Percentiles rank a stretch among this genome's conserved stretches.
phyloP scores from a whole-genome alignment of 2,113 vertebrate species.

The Leptosomus discolor region DNA sequence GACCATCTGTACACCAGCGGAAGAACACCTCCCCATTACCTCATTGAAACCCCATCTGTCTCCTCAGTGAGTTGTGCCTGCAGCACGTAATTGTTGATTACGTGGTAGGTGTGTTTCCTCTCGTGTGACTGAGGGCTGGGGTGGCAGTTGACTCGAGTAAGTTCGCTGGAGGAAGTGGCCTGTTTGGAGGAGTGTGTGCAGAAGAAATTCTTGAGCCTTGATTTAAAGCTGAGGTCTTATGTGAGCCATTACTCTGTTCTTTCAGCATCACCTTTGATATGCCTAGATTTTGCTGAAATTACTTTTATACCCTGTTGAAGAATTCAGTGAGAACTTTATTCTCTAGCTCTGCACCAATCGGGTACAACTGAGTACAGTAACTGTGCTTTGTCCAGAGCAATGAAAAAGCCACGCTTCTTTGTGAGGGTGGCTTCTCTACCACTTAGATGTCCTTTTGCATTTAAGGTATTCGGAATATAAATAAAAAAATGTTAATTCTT shows the following conservation, averaged over 20 bases:
- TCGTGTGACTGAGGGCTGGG: fast-evolving
- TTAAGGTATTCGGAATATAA: background rate
- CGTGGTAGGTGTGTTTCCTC: background rate
- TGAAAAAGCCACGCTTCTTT: background rate
- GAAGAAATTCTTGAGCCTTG: background rate
- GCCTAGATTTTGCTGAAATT: background rate
- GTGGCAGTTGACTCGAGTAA: background rate
- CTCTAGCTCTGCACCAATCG: background rate
- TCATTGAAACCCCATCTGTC: background rate
- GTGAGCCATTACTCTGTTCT: background rate
- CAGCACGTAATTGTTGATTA: background rate
- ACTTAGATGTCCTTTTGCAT: background rate
- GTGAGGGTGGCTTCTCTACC: background rate
- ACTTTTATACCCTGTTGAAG: background rate
- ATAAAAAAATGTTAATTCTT: background rate
- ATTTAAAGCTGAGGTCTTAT: background rate
- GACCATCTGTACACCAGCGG: background rate
- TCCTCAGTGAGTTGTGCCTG: background rate
- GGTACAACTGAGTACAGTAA: background rate
- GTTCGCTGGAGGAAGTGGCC: background rate
- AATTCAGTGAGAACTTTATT: background rate
- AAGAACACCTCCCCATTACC: background rate
- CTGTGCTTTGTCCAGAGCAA: background rate
- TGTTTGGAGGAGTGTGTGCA: background rate
- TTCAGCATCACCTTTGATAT: background rate